Percentiles rank a stretch among this genome's conserved stretches.
Conservation (phyloP, 2,797 vertebrate species). For the Crocodylus rhombifer region DNA sequence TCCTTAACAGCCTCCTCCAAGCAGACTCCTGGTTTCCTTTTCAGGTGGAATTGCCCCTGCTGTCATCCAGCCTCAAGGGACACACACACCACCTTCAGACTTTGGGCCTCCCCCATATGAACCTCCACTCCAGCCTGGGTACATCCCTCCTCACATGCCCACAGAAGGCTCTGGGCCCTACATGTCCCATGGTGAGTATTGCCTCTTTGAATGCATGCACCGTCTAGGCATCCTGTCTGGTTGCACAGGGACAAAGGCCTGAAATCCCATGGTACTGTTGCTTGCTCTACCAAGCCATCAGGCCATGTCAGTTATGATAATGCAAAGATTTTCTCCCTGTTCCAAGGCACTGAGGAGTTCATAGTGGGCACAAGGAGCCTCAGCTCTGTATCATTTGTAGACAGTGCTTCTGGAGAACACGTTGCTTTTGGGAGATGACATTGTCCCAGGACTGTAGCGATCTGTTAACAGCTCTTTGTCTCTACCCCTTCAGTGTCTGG, state of each 20-base stretch:
- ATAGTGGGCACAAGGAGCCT: background rate
- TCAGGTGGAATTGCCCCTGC: constrained; percentile 79
- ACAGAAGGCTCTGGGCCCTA: constrained; percentile 85
- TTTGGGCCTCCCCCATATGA: constrained; percentile 96
- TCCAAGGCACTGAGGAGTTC: background rate
- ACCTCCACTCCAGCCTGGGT: constrained; percentile 86
- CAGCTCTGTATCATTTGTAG: background rate
- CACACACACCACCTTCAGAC: constrained; percentile 89
- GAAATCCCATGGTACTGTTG: background rate
- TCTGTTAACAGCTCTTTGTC: background rate
- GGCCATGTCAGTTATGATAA: background rate
- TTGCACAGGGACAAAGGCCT: background rate
- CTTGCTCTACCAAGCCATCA: background rate
- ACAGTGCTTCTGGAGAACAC: background rate
- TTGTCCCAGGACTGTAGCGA: background rate
- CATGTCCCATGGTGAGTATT: constrained; percentile 78
- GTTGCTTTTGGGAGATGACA: background rate
- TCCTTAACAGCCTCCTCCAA: background rate
- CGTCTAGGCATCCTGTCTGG: background rate
- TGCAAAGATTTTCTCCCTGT: background rate
- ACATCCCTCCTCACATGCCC: constrained; percentile 90
- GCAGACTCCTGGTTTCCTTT: background rate
- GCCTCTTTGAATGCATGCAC: rapidly evolving
- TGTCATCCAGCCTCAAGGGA: constrained; percentile 85
- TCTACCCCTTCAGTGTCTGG: too few relatives aligned